Conservation (phyloP, 1,140 invertebrate species). For the Trichogramma pretiosum region DNA sequence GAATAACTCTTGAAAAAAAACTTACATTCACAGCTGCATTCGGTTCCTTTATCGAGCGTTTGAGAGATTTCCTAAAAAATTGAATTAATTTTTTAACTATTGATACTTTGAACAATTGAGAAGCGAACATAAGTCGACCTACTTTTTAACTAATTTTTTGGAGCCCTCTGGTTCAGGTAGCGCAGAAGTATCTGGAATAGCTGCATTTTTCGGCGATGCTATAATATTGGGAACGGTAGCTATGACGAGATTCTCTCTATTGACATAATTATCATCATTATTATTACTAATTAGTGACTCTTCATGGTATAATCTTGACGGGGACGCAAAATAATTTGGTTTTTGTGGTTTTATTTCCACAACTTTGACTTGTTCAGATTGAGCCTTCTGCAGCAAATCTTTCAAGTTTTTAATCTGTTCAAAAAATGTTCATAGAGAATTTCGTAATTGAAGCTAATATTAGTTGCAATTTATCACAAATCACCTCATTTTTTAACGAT, state of each 20-base stretch:
- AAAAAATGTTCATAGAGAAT: too few relatives aligned
- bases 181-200: not conserved
- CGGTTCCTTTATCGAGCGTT: not conserved
- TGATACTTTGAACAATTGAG: too few relatives aligned
- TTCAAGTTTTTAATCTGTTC: not conserved
- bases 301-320: too few relatives aligned
- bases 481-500: constrained; percentile 3
- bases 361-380: too few relatives aligned
- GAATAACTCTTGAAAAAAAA: not conserved
- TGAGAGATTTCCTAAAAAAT: not conserved
- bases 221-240: not conserved
- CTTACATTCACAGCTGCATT: constrained; percentile 1
- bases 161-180: not conserved
- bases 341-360: too few relatives aligned
- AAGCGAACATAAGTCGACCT: too few relatives aligned
- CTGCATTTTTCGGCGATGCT: not conserved
- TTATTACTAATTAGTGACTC: too few relatives aligned
- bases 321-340: too few relatives aligned
- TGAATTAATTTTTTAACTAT: not conserved
- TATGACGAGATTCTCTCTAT: not conserved
- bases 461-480: too few relatives aligned
- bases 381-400: not conserved
- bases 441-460: too few relatives aligned
- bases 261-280: not conserved
- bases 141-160: not conserved